Evolutionary conservation across 2,113 vertebrate genomes (phyloP), one percentile per base, ranked within the genome.

Genomic region (Oryzias woworae): DNA sequence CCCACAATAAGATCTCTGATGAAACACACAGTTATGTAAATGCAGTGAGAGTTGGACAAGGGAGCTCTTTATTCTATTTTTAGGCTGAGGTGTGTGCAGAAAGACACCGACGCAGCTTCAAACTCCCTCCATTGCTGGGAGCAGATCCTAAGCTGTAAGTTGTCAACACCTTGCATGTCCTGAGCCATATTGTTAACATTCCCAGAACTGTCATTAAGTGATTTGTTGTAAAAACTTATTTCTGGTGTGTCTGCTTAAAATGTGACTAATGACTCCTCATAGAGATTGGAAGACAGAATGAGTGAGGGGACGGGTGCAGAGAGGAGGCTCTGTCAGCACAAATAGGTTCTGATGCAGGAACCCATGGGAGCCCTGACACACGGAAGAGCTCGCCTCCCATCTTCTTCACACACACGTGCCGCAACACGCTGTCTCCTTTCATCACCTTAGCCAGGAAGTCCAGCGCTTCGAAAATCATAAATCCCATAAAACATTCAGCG

Each of bases 321-420:
- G 16, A 24, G 68, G 52, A 49, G 44, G 56, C 71, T 77, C 60
- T 61, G 83, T 87, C 87, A 87, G 84, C 87, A 87, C 59, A 78
- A 85, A 70, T 51, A 57, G 56, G 46, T 69, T 48, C 42, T 85
- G 58, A 81, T 74, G 78, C 65, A 73, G 74, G 59, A 69, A 73
- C 77, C 77, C 68, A 44, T 46, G 77, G 82, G 70, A 83, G 53
- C 48, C 76, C 58, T 67, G 68, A 67, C 68, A 73, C 62, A 69
- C 24, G 4, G 31, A 74, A 59, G 53, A 70, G 51, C 53, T 61
- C 59, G 57, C 49, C 55, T 62, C 43, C 14, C 43, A 18, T 62
- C 53, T 57, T 62, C 18, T 42, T 26, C 63, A 18, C 47, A 52
- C 59, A 26, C 64, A 46, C 31, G 31, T 43, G 28, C 62, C 20